These are phyloP conservation scores for Scyliorhinus canicula DNA, from an alignment of 2,797 vertebrate species.

Conservation along the genomic window DNA sequence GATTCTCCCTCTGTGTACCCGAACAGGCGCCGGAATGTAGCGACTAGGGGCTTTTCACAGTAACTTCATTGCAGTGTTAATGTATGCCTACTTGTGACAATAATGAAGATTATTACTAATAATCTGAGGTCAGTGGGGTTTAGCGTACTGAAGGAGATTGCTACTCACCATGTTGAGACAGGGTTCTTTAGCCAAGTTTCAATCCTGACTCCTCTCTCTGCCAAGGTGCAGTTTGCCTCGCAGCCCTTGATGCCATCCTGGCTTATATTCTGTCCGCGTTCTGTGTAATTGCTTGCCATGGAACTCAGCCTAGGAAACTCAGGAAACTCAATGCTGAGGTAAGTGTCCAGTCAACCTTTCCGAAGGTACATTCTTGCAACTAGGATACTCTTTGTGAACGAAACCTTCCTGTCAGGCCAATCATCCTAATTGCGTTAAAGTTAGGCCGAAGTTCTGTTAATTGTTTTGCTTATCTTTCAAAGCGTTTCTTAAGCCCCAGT, in stretches of 20 bases:
- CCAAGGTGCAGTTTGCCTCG: not conserved
- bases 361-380: not conserved
- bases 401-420: not conserved
- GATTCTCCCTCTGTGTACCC: too few relatives aligned
- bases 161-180: not conserved
- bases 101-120: too few relatives aligned
- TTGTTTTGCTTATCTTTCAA: not conserved
- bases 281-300: not conserved
- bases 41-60: too few relatives aligned
- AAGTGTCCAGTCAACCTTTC: not conserved
- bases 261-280: not conserved
- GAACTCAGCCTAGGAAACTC: not conserved
- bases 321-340: not conserved
- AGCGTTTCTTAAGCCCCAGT: not conserved
- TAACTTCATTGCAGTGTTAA: too few relatives aligned
- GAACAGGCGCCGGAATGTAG: too few relatives aligned
- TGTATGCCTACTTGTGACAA: too few relatives aligned
- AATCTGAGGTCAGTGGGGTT: not conserved
- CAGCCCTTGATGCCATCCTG: not conserved
- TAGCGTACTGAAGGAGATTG: not conserved
- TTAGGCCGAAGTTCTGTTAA: not conserved
- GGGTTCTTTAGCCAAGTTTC: not conserved
- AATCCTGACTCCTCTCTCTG: too few relatives aligned
- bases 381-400: not conserved
- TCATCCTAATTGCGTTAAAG: not conserved